A percentile compares a stretch with the other conserved stretches of the same genome.
Conservation (phyloP, 2,797 vertebrate species). For the Amazonetta brasiliensis region DNA sequence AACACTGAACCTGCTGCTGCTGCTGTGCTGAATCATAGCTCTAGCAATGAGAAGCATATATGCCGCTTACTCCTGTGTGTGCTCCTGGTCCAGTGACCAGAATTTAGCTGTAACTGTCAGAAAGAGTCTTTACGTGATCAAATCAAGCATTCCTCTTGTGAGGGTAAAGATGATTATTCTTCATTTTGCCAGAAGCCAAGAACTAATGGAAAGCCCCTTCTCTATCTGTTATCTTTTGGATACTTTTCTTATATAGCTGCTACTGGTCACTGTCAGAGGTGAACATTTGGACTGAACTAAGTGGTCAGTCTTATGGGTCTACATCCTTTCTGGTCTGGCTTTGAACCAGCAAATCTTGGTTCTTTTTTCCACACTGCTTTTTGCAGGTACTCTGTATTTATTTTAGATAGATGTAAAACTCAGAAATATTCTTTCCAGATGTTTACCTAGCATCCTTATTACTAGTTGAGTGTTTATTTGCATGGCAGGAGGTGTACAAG, state of each 20-base stretch:
- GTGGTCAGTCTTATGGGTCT: not conserved
- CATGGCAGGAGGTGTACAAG: not conserved
- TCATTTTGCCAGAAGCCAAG: not conserved
- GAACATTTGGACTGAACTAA: not conserved
- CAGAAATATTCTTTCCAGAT: not conserved
- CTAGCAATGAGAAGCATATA: not conserved
- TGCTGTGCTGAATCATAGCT: not conserved
- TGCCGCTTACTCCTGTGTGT: not conserved
- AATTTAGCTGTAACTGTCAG: not conserved
- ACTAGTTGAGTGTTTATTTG: not conserved
- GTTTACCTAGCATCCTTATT: not conserved
- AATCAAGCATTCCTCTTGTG: not conserved
- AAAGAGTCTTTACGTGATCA: not conserved
- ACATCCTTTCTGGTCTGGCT: not conserved
- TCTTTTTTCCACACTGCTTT: not conserved
- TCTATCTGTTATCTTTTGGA: rapidly evolving
- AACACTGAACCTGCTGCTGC: rapidly evolving
- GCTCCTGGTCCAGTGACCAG: not conserved
- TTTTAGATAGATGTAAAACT: not conserved
- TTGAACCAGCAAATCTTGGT: not conserved
- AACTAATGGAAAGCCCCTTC: not conserved
- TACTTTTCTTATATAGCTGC: not conserved
- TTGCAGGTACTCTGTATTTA: not conserved
- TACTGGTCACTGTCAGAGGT: not conserved
- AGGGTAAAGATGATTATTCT: not conserved